These are phyloP conservation scores for Ericerus pela DNA, from an alignment of 1,140 invertebrate species.

Conservation along the genomic window DNA sequence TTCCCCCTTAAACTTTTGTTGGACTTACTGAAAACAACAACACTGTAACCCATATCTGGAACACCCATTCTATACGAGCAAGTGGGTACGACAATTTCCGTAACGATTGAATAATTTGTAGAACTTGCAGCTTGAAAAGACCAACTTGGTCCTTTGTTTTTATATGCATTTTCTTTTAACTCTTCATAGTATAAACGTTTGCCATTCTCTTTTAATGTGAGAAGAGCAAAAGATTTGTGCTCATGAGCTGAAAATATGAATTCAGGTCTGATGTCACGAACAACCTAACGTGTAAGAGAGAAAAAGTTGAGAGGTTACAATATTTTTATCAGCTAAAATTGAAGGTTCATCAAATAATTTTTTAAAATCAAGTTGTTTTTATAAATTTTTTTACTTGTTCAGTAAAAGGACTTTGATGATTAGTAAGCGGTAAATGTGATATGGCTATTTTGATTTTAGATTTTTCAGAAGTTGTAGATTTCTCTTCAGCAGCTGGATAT, in stretches of 20 bases:
- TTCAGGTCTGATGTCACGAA: conserved; percentile 50
- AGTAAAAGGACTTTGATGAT: conserved; percentile 43
- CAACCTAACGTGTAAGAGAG: conserved; percentile 36
- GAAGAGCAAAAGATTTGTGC: conserved; percentile 49
- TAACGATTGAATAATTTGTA: conserved; percentile 24
- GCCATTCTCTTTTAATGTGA: conserved; percentile 16
- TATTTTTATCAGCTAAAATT: no score
- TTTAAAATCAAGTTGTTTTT: not conserved
- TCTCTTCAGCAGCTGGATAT: conserved; percentile 26
- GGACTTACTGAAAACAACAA: conserved; percentile 57
- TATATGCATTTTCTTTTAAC: not conserved
- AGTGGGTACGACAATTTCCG: conserved; percentile 80
- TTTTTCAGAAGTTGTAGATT: conserved; percentile 29
- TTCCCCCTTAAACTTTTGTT: not conserved
- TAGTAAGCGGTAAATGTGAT: conserved; percentile 51
- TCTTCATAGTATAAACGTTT: conserved; percentile 1
- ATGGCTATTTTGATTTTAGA: conserved; percentile 43
- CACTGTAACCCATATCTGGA: conserved; percentile 64
- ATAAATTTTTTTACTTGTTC: conserved; percentile 34
- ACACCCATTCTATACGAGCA: conserved; percentile 91
- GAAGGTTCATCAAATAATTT: not conserved
- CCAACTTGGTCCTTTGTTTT: not conserved
- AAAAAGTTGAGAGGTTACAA: no score
- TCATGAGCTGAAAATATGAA: conserved; percentile 74
- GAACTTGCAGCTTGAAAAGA: not conserved